Conservation (phyloP, 1,140 invertebrate genomes). For the Lucilia cuprina region DNA sequence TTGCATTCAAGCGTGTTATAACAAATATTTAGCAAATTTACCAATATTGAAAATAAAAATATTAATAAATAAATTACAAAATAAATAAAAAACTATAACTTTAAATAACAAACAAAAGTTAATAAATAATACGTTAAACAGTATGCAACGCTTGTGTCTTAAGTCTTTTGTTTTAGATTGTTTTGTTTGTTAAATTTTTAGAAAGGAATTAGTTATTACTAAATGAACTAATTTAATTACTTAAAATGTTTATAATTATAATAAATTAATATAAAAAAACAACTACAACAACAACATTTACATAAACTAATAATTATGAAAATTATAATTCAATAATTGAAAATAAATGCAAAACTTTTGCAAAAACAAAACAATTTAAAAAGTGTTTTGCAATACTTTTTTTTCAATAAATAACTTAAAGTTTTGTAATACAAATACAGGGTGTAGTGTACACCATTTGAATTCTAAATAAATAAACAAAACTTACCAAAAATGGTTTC, state of each 20-base stretch:
- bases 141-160: neutral
- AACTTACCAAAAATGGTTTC: too few species aligned
- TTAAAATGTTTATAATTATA: neutral
- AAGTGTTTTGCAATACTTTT: neutral
- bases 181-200: neutral
- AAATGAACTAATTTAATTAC: neutral
- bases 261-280: neutral
- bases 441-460: too few species aligned
- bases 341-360: neutral
- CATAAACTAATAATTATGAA: neutral
- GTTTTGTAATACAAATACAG: too few species aligned
- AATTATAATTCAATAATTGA: neutral
- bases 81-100: neutral
- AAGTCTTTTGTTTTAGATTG: constrained; percentile 6
- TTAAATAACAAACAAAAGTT: neutral
- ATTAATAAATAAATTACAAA: neutral
- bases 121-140: too few species aligned
- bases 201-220: neutral
- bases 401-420: neutral
- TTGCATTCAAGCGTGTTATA: constrained; percentile 11
- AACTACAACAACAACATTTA: too few species aligned
- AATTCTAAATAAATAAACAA: too few species aligned
- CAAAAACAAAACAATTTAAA: neutral
- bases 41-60: neutral
- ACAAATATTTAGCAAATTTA: neutral